These are phyloP conservation scores for Aphelenchoides fujianensis DNA, from an alignment of 1,140 invertebrate species.

Conservation along the genomic window DNA sequence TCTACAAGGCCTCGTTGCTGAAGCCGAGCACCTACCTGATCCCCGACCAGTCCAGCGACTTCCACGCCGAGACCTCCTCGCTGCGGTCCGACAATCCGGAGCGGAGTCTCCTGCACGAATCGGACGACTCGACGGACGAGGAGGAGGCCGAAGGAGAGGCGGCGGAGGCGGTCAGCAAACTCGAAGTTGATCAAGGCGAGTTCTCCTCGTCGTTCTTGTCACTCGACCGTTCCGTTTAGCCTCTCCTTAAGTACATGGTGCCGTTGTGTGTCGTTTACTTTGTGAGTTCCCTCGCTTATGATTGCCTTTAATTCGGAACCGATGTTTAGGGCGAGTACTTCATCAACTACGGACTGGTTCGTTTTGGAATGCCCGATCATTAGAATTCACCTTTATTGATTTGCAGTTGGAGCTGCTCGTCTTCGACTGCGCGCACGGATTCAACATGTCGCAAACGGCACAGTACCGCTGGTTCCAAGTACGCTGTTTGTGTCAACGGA, in stretches of 20 bases:
- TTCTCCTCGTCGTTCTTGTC: background rate
- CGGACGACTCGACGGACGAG: background rate
- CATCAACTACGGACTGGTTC: constrained; percentile 77
- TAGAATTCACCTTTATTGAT: constrained; percentile 46
- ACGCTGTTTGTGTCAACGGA: no score
- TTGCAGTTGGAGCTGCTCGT: constrained; percentile 75
- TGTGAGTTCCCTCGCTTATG: no score
- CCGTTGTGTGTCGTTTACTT: constrained; percentile 76
- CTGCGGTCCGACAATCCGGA: background rate
- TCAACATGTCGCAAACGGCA: constrained; percentile 69
- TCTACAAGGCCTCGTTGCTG: constrained; percentile 2
- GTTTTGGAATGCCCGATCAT: background rate
- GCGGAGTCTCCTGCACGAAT: constrained; percentile 2
- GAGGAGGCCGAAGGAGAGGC: background rate
- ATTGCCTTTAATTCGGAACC: no score
- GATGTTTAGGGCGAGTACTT: constrained; percentile 85
- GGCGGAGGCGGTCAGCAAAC: constrained; percentile 5
- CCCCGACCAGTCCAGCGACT: background rate
- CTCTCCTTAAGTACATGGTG: constrained; percentile 75
- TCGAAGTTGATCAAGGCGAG: background rate
- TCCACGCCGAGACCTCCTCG: background rate
- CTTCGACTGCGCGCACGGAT: constrained; percentile 67
- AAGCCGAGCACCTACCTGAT: constrained; percentile 8
- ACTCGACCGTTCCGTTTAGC: constrained; percentile 18
- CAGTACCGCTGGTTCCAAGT: constrained; percentile 82